Base-by-base conservation (phyloP, 2,113 vertebrate genomes). In the Orthonyx spaldingii region DNA sequence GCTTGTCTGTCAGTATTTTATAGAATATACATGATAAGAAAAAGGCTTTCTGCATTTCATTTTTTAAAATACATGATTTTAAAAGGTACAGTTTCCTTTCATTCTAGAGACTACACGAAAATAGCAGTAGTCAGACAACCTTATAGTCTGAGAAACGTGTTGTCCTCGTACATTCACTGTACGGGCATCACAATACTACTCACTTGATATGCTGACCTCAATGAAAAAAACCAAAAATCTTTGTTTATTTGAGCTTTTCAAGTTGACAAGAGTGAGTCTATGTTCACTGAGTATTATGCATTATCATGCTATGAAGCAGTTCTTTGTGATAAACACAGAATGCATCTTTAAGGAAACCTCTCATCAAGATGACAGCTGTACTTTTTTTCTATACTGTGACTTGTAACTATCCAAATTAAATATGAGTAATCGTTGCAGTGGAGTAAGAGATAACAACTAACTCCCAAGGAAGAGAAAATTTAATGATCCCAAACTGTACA, bases 21-120 rank as follows among this genome's bases (percentile, higher is more conserved):
- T 42, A 90, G 77, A 90, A 63, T 60, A 42, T 59, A 26, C 27
- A 59, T 22, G 15, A 44, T 47, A 77, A 80, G 33, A 42, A 65
- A 61, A 77, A 57, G 5, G 5, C 17, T 86, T 72, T 81, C 26
- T 90, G 21, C 32, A 63, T 79, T 94, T 50, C 3, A 6, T 70
- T 83, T 90, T 66, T 77, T 26, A 3, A 37, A 35, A 46, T 55
- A 50, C 47, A 37, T n/a, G 33, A 47, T 30, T 64, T 64, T 94
- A 57, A 87, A 91, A 37, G 13, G 18, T 56, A 63, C 2, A 24
- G 4, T 74, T 79, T 88, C 28, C 80, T 94, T 95, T 96, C 24
- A 93, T 95, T 94, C 47, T 53, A 84, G 72, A 89, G 44, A 77
- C 53, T 80, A 88, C 44, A 81, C 75, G 42, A 93, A 94, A 94